A percentile compares a stretch with the other conserved stretches of the same genome.
phyloP scores from a whole-genome alignment of 2,888 invertebrate genomes.

The Apotomis capreana region DNA sequence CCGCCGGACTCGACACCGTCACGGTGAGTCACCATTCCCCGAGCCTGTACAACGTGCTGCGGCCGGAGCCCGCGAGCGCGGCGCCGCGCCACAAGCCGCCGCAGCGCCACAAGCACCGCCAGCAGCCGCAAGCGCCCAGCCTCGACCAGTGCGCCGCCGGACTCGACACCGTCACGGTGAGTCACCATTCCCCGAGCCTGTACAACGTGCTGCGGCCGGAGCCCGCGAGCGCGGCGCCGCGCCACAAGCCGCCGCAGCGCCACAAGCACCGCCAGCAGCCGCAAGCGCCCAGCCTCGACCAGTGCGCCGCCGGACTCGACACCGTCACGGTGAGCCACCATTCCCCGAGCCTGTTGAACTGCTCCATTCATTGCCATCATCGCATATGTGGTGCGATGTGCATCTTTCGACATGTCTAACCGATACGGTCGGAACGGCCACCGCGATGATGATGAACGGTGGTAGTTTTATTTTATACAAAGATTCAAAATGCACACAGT shows the following conservation, averaged over 20 bases:
- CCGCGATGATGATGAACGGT: too few relatives aligned
- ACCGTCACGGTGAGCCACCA: conserved; percentile 22
- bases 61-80: conserved; percentile 65
- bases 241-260: conserved; percentile 82
- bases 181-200: neutral
- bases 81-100: conserved; percentile 83
- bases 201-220: conserved; percentile 62
- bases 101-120: conserved; percentile 63
- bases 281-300: conserved; percentile 49
- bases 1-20: conserved; percentile 42
- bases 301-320: conserved; percentile 45
- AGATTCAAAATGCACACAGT: too few relatives aligned
- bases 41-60: conserved; percentile 86
- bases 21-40: neutral
- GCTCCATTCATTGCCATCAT: too few relatives aligned
- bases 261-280: conserved; percentile 62
- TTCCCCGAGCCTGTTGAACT: too few relatives aligned
- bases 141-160: conserved; percentile 47
- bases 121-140: conserved; percentile 52
- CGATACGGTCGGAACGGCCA: too few relatives aligned
- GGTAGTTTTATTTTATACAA: too few relatives aligned
- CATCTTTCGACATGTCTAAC: too few relatives aligned
- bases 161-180: conserved; percentile 39
- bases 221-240: conserved; percentile 58
- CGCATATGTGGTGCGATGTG: too few relatives aligned